Evolutionary conservation across 2,113 vertebrate genomes (phyloP).

Genomic region (Hyperopisus bebe): DNA sequence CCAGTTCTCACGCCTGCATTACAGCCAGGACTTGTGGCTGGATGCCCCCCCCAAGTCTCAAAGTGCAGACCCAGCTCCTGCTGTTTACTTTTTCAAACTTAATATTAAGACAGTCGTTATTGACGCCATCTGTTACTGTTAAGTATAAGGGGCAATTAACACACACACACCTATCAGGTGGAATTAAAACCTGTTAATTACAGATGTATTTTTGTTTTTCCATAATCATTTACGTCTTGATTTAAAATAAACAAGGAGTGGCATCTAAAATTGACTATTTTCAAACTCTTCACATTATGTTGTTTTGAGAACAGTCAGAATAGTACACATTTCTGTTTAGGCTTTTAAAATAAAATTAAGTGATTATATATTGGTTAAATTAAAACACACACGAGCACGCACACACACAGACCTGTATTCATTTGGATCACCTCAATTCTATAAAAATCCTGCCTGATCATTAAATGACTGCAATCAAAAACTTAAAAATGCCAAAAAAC

Average conservation of each 20-base stretch:
- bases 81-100: background rate
- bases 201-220: background rate
- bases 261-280: background rate
- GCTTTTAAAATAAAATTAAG: background rate
- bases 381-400: background rate
- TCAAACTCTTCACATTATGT: background rate
- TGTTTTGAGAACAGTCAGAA: background rate
- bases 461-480: too few relatives aligned
- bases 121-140: background rate
- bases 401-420: background rate
- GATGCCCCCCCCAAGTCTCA: background rate
- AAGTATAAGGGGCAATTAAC: background rate
- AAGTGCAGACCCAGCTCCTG: background rate
- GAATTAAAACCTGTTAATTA: background rate
- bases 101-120: background rate
- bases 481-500: too few relatives aligned
- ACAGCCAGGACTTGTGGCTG: background rate
- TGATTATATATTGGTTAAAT: background rate
- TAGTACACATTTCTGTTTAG: background rate
- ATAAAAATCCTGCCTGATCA: too few relatives aligned
- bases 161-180: background rate
- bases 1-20: background rate
- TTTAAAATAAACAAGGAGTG: background rate
- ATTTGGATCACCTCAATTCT: too few relatives aligned
- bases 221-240: background rate